Percentiles rank a stretch among this genome's conserved stretches.
phyloP scores from a whole-genome alignment of 1,140 invertebrate genomes.

The Apis laboriosa region DNA sequence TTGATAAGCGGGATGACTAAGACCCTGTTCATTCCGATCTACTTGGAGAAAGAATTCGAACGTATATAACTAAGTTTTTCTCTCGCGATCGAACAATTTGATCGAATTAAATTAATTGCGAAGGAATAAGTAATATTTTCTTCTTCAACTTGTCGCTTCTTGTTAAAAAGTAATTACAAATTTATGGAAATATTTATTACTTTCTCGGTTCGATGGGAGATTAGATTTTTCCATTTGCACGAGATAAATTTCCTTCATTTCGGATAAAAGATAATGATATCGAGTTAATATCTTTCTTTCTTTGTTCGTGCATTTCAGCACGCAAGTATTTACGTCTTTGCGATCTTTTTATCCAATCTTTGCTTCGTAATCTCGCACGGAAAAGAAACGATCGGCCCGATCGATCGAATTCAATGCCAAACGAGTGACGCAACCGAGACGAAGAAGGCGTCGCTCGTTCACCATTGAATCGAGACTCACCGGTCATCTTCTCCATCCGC shows the following conservation, averaged over 20 bases:
- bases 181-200: background rate
- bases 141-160: too few species aligned
- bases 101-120: too few species aligned
- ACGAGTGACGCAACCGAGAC: background rate
- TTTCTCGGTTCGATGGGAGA: background rate
- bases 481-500: background rate
- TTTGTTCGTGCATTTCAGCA: background rate
- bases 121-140: too few species aligned
- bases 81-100: too few species aligned
- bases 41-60: background rate
- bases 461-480: slow-evolving; percentile 8
- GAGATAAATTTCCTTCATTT: background rate
- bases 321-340: background rate
- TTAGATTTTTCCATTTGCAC: background rate
- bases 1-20: too few species aligned
- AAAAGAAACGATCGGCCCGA: background rate
- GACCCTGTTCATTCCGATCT: background rate
- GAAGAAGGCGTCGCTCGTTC: background rate
- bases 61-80: too few species aligned
- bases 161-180: background rate
- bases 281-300: background rate
- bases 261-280: background rate
- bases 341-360: background rate
- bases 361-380: background rate
- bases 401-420: slow-evolving; percentile 23